Evolutionary conservation across 92 coral and sea anemone genomes (phyloP), one percentile per base, ranked within the genome.

Genomic region (Phymanthus crucifer): DNA sequence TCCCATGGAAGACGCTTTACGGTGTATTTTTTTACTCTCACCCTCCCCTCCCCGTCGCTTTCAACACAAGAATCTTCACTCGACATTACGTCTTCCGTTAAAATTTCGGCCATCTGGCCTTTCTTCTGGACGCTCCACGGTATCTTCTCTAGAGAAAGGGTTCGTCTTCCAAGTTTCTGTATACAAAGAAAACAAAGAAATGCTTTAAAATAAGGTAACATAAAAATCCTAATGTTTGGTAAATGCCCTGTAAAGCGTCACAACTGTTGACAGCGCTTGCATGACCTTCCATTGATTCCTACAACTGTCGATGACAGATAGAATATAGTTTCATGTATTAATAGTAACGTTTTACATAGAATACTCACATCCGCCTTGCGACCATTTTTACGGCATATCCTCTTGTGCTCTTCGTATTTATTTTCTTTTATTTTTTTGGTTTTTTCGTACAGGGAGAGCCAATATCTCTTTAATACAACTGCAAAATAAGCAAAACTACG

Each of bases 361-460:
- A 23, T 26, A 58, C 67, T 58, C 21, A 26, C 67, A 58, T 58
- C 67, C 21, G 6, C 21, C 67, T 58, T 58, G 67, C 31, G 67
- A 58, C 67, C 67, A 58, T 58, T 58, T 17, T 58, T 58, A 7
- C 67, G 23, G 5, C 67, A 58, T 6, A 23, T 4, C 31, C 67
- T 4, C 67, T 58, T 58, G 19, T 58, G 67, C 67, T 58, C 67
- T 58, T 58, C 67, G 31, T 58, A 58, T 58, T 58, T 58, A 26
- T 58, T 58, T 5, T 58, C 67, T 58, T 58, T 18, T 5, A 58
- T 58, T 17, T 58, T 58, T 58, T 58, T 58, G 67, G 5, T 17
- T 23, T 58, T 58, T 23, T 58, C 67, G 31, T 58, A 18, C 67
- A 58, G 67, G 11, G 67, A 58, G 26, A 58, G 67, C 8, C 8